These are phyloP conservation scores for Amaurobius ferox DNA, from an alignment of 2,888 invertebrate species.

Conservation along the genomic window DNA sequence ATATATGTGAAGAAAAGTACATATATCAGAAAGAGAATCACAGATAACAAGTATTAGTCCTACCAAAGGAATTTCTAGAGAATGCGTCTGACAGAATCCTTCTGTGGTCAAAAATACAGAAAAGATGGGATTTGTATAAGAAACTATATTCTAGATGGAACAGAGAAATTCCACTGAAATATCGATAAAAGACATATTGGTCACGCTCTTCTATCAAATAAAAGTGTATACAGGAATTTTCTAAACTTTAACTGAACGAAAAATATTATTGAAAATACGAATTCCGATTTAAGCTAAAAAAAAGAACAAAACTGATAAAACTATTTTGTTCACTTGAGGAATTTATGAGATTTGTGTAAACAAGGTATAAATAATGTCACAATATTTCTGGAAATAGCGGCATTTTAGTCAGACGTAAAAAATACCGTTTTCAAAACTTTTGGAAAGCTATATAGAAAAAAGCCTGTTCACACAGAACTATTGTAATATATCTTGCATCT, in stretches of 20 bases:
- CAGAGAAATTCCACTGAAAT: not conserved
- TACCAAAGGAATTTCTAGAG: too few relatives aligned
- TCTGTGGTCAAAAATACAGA: too few relatives aligned
- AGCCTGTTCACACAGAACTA: too few relatives aligned
- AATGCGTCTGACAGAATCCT: too few relatives aligned
- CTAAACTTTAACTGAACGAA: not conserved
- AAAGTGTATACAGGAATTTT: not conserved
- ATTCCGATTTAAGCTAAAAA: not conserved
- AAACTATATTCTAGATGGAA: too few relatives aligned
- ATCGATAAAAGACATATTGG: not conserved
- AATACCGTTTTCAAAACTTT: too few relatives aligned
- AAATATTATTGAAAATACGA: not conserved
- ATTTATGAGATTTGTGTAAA: not conserved
- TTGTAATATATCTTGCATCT: too few relatives aligned
- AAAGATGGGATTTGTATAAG: too few relatives aligned
- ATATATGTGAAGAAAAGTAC: too few relatives aligned
- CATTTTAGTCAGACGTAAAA: not conserved
- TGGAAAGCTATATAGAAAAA: too few relatives aligned
- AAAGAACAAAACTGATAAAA: not conserved
- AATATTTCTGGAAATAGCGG: not conserved
- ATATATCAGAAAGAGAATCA: too few relatives aligned
- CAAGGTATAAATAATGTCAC: slow-evolving; percentile 3
- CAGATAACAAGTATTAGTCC: too few relatives aligned
- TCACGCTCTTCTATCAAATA: not conserved
- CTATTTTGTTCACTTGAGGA: not conserved